Conservation (phyloP, 2,113 vertebrate species). For the Desmodus rotundus region DNA sequence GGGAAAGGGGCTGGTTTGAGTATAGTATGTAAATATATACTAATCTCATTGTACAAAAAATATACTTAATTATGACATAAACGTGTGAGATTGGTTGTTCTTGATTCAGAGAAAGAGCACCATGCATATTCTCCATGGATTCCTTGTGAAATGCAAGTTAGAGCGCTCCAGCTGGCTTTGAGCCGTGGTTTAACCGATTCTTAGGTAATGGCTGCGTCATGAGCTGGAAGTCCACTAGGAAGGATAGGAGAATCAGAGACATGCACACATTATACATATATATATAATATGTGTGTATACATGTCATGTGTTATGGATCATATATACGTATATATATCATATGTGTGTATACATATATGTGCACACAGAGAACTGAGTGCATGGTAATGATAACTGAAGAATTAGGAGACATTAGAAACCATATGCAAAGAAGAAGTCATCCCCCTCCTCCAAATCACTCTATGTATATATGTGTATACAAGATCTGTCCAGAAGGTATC, state of each 20-base stretch:
- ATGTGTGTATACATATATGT: too few species aligned
- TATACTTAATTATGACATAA: background rate
- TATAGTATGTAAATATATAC: background rate
- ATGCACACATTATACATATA: background rate
- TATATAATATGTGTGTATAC: too few species aligned
- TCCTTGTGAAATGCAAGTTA: background rate
- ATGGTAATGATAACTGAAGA: background rate
- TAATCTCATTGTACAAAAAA: background rate
- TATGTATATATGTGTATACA: background rate
- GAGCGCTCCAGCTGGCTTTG: background rate
- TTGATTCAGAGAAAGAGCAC: background rate
- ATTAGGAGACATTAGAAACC: background rate
- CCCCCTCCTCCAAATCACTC: background rate
- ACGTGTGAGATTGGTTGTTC: background rate
- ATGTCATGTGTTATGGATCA: too few species aligned
- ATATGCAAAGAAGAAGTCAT: background rate
- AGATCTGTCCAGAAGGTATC: too few species aligned
- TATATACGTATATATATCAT: too few species aligned
- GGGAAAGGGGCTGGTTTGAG: too few species aligned
- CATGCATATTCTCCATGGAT: background rate
- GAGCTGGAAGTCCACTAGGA: background rate
- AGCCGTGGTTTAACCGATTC: background rate
- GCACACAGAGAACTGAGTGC: background rate
- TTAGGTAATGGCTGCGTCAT: background rate
- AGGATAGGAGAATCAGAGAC: background rate